phyloP scores from a whole-genome alignment of 2,113 vertebrate species.

The Semnornis frantzii region DNA sequence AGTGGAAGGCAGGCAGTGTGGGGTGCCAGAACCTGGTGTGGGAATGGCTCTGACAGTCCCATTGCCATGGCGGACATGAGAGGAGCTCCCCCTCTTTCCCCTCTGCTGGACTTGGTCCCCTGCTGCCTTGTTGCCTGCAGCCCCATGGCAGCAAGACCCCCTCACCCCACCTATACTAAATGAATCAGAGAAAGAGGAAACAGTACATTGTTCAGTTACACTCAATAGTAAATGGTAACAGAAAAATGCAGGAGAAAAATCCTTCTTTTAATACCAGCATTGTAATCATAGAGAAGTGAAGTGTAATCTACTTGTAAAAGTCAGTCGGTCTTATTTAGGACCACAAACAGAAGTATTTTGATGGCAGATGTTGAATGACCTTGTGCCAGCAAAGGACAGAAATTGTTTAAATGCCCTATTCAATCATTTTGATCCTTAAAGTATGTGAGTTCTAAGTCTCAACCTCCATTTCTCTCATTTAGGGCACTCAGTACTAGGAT shows the following conservation, averaged over 20 bases:
- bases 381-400: neutral
- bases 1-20: rapidly evolving
- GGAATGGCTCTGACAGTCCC: neutral
- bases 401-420: neutral
- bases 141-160: neutral
- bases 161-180: rapidly evolving
- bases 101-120: neutral
- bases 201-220: neutral
- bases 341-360: neutral
- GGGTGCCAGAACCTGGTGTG: rapidly evolving
- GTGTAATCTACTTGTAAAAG: neutral
- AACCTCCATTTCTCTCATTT: neutral
- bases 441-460: neutral
- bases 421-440: neutral
- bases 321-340: neutral
- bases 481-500: neutral
- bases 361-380: neutral
- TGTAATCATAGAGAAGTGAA: neutral
- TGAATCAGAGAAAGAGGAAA: neutral
- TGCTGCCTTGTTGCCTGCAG: neutral
- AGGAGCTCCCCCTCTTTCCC: neutral
- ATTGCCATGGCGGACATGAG: neutral
- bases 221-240: neutral
- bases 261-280: neutral
- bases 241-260: neutral